Percentiles rank a stretch among this genome's conserved stretches.
Conservation (phyloP, 2,113 vertebrate genomes). For the Tachysurus fulvidraco region DNA sequence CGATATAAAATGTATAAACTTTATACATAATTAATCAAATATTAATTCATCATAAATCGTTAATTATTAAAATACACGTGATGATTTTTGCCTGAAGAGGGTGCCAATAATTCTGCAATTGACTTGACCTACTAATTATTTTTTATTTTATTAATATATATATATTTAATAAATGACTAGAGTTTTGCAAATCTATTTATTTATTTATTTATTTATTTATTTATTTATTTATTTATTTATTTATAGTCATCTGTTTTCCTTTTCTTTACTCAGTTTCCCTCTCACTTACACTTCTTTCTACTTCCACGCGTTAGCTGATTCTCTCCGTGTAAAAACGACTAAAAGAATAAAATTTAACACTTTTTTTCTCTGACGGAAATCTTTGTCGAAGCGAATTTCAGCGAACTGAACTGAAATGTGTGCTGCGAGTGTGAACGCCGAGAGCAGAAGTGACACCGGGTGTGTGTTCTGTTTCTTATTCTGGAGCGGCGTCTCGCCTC, state of each 20-base stretch:
- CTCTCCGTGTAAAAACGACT: background rate
- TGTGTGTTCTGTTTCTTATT: conserved; percentile 5
- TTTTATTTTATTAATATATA: background rate
- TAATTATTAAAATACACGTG: background rate
- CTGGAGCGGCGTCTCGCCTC: background rate
- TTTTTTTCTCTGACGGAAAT: background rate
- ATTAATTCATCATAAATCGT: background rate
- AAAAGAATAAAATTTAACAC: background rate
- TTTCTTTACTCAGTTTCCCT: background rate
- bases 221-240: background rate
- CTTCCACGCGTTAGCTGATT: background rate
- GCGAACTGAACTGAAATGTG: background rate
- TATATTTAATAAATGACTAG: background rate
- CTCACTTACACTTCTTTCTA: background rate
- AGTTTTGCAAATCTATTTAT: background rate
- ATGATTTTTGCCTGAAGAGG: background rate
- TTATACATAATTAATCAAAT: background rate
- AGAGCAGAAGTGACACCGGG: background rate
- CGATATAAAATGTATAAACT: background rate
- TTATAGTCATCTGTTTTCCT: background rate
- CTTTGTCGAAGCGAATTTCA: background rate
- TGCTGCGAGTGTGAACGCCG: background rate
- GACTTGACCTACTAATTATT: background rate
- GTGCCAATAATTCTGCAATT: background rate
- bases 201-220: background rate